A percentile compares a stretch with the other conserved stretches of the same genome.
Conservation (phyloP, 2,888 invertebrate species). For the Apotomis capreana region DNA sequence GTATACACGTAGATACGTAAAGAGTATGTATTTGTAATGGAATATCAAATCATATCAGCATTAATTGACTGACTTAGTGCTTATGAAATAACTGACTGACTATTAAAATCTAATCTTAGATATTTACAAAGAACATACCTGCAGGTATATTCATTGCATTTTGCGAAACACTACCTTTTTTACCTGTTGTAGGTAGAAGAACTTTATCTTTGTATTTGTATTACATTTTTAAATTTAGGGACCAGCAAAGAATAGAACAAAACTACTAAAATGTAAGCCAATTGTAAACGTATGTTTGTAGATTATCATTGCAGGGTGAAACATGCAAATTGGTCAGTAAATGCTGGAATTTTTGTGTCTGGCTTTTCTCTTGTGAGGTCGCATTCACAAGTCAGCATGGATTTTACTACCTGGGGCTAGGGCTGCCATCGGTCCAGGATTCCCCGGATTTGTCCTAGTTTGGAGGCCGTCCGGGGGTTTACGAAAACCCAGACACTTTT, state of each 20-base stretch:
- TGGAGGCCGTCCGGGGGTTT: no score
- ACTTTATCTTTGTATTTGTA: background rate
- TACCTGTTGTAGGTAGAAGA: background rate
- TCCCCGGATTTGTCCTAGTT: no score
- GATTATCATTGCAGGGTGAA: no score
- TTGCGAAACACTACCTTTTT: background rate
- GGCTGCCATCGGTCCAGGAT: no score
- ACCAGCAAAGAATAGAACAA: background rate
- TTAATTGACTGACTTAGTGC: constrained; percentile 6
- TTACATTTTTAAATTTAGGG: constrained; percentile 1
- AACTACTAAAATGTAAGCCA: constrained; percentile 1
- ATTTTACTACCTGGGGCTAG: no score
- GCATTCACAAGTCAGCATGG: no score
- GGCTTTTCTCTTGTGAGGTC: no score
- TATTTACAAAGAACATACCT: background rate
- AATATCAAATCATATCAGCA: constrained; percentile 27
- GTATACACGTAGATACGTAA: constrained; percentile 78
- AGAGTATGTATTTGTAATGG: constrained; percentile 42
- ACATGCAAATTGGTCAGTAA: no score
- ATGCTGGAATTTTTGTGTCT: no score
- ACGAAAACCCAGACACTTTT: no score
- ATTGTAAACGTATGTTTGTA: no score
- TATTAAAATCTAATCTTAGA: background rate
- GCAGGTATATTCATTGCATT: background rate
- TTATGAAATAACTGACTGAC: constrained; percentile 2